Base-by-base conservation (phyloP, 2,113 vertebrate species). In the Ictalurus punctatus region DNA sequence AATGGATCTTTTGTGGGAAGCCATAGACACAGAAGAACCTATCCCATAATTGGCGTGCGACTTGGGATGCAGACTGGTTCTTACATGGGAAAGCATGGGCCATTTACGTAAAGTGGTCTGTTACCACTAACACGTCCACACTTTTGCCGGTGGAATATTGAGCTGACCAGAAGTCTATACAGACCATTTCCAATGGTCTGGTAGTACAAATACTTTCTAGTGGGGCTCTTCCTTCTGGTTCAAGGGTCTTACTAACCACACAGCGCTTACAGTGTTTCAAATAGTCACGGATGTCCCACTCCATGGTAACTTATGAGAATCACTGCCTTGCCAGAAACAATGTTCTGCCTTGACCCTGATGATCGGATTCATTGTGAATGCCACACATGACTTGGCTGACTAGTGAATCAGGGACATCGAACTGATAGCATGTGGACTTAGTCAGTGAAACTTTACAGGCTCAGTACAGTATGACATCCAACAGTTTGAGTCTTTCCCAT, bases 101-200 rank as follows among this genome's bases (percentile, higher is more conserved):
- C 61, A 87, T 80, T 81, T 87, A 69, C 21, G 30, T 83, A 17
- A 83, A 83, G 13, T 81, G 76, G 27, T 87, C 78, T 0, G 61
- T 87, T 10, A 69, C 13, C 76, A 65, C 44, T 0, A 82, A 25
- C 0, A 81, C 44, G 25, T 56, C n/a, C 1, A 87, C 9, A 19
- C 23, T 63, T 25, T 58, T 63, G n/a, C 40, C 14, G 10, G 37
- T 40, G 17, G 54, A 61, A 48, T 87, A 37, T 44, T 79, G 58
- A 0, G 74, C 74, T 4, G 13, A 23, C 37, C 58, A 79, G 6
- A 79, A 48, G 74, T 79, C 74, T 3, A 85, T 52, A 71, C 83
- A 85, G 12, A 85, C 83, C 0, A 71, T 54, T 27, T 85, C 83
- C 2, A 85, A 8, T 6, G 83, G 34, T 3, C 37, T 40, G 1